phyloP scores from a whole-genome alignment of 2,888 invertebrate species.

The Alloscopus bannaensis region DNA sequence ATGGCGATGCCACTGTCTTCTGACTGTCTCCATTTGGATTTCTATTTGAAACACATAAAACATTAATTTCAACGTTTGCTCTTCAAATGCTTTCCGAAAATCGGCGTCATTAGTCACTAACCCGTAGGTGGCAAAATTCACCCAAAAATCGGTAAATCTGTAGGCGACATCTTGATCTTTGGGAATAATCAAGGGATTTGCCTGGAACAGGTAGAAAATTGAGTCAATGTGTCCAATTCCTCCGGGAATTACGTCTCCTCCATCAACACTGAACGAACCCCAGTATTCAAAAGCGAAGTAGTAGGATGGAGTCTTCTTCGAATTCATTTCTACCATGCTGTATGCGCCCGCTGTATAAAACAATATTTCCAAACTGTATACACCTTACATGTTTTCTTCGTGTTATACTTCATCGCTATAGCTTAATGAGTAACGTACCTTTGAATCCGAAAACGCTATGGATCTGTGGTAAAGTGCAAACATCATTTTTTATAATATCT shows the following conservation, averaged over 20 bases:
- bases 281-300: conserved; percentile 59
- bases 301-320: conserved; percentile 56
- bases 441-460: conserved; percentile 49
- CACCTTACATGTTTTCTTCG: neutral
- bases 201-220: conserved; percentile 49
- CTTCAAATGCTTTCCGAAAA: neutral
- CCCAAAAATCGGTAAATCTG: conserved; percentile 48
- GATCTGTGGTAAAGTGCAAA: conserved; percentile 17
- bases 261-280: conserved; percentile 33
- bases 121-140: conserved; percentile 60
- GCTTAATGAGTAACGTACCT: too few species aligned
- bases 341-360: conserved; percentile 56
- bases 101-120: conserved; percentile 16
- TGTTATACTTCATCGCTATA: neutral
- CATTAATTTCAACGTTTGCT: neutral
- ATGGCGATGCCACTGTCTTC: conserved; percentile 24
- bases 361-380: neutral
- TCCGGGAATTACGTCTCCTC: conserved; percentile 38
- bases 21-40: conserved; percentile 43
- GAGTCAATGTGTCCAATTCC: conserved; percentile 56
- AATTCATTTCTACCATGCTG: conserved; percentile 55
- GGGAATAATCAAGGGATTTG: conserved; percentile 24
- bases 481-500: neutral
- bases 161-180: conserved; percentile 31
- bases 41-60: conserved; percentile 14